A percentile compares a stretch with the other conserved stretches of the same genome.
phyloP scores from a whole-genome alignment of 1,140 invertebrate genomes.

The Plutomurus gul region DNA sequence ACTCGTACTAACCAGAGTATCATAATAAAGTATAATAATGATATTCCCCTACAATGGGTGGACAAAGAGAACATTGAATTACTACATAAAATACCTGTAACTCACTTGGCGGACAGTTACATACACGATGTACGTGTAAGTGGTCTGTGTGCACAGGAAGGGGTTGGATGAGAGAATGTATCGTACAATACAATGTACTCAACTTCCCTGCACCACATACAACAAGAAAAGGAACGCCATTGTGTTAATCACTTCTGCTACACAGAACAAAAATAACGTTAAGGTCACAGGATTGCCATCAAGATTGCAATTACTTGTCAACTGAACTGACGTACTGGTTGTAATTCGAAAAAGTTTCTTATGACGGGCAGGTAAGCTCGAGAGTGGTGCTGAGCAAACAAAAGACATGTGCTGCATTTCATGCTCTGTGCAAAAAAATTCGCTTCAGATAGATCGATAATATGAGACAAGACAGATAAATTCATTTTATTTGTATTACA shows the following conservation, averaged over 20 bases:
- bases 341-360: neutral
- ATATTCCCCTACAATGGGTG: neutral
- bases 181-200: neutral
- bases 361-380: neutral
- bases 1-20: neutral
- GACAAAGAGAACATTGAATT: neutral
- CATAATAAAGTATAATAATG: neutral
- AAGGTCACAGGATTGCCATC: constrained; percentile 4
- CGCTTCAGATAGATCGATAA: no score
- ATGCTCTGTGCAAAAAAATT: neutral
- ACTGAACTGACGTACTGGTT: neutral
- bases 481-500: neutral
- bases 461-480: neutral
- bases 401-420: neutral
- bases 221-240: neutral
- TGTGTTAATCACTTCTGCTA: neutral
- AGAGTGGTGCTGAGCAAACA: neutral
- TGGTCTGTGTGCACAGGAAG: no score
- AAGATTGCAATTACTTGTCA: constrained; percentile 16
- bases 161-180: no score
- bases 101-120: neutral
- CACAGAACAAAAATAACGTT: neutral
- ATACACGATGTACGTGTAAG: no score
- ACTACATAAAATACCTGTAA: neutral
- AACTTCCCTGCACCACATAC: neutral